These are phyloP conservation scores for Mola mola DNA, from an alignment of 2,113 vertebrate species.

Conservation along the genomic window DNA sequence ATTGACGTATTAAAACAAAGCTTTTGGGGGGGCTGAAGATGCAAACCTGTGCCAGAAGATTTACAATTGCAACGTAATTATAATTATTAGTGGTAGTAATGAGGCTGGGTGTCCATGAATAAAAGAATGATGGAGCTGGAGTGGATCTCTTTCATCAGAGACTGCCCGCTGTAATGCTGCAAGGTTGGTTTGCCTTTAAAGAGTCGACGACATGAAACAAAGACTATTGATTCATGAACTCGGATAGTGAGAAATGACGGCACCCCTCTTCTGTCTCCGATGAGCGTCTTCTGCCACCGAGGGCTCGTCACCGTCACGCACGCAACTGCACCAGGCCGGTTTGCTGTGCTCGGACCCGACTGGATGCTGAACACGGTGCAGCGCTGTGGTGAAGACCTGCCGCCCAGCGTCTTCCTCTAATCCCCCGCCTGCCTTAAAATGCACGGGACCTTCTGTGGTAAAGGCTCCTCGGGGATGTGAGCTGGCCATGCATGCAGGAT, in stretches of 20 bases:
- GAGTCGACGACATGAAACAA: constrained; percentile 35
- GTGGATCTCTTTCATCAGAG: constrained; percentile 25
- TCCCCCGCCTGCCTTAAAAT: constrained; percentile 66
- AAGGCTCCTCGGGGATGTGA: constrained; percentile 53
- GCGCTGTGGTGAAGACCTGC: constrained; percentile 54
- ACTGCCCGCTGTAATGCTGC: constrained; percentile 23
- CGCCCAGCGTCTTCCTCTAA: constrained; percentile 35
- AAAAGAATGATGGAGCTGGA: constrained; percentile 46
- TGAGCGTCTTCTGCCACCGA: constrained; percentile 17
- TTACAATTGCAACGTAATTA: constrained; percentile 8
- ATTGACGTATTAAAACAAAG: constrained; percentile 49
- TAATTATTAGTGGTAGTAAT: constrained; percentile 19
- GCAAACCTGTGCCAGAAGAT: not conserved
- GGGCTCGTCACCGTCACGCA: constrained; percentile 39
- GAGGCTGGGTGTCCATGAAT: not conserved
- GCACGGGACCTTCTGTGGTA: constrained; percentile 52
- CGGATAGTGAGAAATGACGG: constrained; percentile 53
- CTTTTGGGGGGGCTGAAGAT: constrained; percentile 15
- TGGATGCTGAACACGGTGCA: constrained; percentile 62
- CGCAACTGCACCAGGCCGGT: constrained; percentile 57
- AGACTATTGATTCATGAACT: not conserved
- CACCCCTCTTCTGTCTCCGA: constrained; percentile 17
- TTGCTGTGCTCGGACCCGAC: constrained; percentile 49
- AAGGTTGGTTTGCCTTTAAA: constrained; percentile 11
- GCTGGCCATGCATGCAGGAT: constrained; percentile 59